Percentiles rank a stretch among this genome's conserved stretches.
Conservation (phyloP, 1,140 invertebrate species). For the Dinoponera quadriceps region DNA sequence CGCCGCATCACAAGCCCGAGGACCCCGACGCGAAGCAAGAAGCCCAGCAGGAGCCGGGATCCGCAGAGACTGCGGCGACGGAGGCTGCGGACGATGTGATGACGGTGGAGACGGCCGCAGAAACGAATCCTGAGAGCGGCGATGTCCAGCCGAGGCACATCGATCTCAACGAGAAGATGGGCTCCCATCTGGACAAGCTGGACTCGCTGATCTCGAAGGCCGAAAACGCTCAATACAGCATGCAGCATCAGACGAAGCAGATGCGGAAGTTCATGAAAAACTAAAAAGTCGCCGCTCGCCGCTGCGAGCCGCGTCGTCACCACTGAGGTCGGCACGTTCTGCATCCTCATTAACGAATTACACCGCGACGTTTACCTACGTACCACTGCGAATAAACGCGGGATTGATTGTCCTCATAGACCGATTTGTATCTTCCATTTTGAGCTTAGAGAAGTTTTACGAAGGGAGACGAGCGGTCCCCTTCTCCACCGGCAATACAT, state of each 20-base stretch:
- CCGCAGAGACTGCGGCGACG: background rate
- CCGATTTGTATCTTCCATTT: constrained; percentile 23
- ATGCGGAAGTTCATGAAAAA: constrained; percentile 89
- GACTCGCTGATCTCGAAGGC: constrained; percentile 88
- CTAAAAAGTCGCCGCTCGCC: constrained; percentile 45
- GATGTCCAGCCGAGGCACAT: constrained; percentile 70
- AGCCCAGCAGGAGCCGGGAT: constrained; percentile 3
- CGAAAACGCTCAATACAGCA: constrained; percentile 88
- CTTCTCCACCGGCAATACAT: too few relatives aligned
- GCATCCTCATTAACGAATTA: constrained; percentile 1
- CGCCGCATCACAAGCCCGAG: constrained; percentile 76
- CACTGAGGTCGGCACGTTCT: too few relatives aligned
- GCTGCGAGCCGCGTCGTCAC: background rate
- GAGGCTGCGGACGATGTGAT: constrained; percentile 73
- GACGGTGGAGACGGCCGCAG: constrained; percentile 52
- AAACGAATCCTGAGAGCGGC: background rate
- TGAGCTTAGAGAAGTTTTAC: background rate
- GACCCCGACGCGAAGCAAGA: constrained; percentile 52
- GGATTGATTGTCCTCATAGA: background rate
- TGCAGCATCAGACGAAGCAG: constrained; percentile 90
- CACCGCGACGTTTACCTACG: background rate
- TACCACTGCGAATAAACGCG: background rate
- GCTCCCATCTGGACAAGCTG: constrained; percentile 88
- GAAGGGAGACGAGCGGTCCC: background rate
- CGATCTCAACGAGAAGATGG: constrained; percentile 87